phyloP scores from a whole-genome alignment of 2,797 vertebrate species.

The Silurus lanzhouensis region DNA sequence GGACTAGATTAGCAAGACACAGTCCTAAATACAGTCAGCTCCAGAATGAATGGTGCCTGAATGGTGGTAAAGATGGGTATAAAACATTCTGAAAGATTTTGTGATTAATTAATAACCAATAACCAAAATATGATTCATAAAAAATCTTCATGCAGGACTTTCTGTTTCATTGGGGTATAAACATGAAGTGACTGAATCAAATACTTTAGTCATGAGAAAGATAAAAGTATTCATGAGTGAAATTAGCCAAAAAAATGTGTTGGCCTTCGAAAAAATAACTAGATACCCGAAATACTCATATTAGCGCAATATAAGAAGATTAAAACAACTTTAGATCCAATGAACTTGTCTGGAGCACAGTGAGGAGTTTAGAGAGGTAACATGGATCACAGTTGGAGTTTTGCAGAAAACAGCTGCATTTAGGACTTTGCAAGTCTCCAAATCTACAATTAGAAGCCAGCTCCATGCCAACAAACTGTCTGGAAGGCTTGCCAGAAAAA shows the following conservation, averaged over 20 bases:
- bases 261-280: background rate
- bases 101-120: background rate
- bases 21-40: conserved; percentile 31
- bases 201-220: background rate
- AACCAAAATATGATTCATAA: background rate
- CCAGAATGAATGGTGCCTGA: background rate
- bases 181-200: background rate
- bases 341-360: background rate
- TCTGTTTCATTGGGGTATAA: background rate
- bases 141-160: too few relatives aligned
- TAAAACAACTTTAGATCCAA: background rate
- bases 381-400: background rate
- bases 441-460: conserved; percentile 22
- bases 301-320: background rate
- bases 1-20: conserved; percentile 9
- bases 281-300: background rate
- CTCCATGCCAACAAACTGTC: conserved; percentile 15
- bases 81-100: background rate
- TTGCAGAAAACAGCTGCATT: conserved; percentile 23
- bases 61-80: conserved; percentile 2
- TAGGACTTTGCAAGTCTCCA: background rate
- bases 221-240: background rate
- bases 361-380: background rate
- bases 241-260: background rate
- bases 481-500: background rate